Percentiles rank a stretch among this genome's conserved stretches.
phyloP scores from a whole-genome alignment of 2,113 vertebrate genomes.

The Oncorhynchus clarkii region DNA sequence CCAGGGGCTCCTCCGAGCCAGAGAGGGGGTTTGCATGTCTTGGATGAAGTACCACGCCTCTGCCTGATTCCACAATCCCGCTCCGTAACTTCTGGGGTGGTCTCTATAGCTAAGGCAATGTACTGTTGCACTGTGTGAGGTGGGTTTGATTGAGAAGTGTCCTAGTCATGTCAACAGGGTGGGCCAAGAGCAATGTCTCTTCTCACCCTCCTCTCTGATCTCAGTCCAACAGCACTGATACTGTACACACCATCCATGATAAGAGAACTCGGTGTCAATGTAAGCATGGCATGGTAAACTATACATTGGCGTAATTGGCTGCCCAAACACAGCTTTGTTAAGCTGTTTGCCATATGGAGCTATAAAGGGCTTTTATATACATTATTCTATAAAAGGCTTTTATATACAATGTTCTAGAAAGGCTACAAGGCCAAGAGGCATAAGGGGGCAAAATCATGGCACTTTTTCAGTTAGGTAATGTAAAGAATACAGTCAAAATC shows the following conservation, averaged over 20 bases:
- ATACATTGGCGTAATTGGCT: slow-evolving; percentile 35
- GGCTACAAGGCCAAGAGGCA: slow-evolving; percentile 9
- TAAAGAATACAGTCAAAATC: slow-evolving; percentile 16
- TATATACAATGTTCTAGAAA: slow-evolving; percentile 15
- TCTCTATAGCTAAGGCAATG: slow-evolving; percentile 21
- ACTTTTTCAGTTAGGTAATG: slow-evolving; percentile 27
- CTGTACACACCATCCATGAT: slow-evolving; percentile 10
- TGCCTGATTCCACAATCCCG: not conserved
- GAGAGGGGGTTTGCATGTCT: slow-evolving; percentile 41
- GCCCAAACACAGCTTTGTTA: slow-evolving; percentile 33
- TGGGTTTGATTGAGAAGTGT: slow-evolving; percentile 50
- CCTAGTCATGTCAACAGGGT: slow-evolving; percentile 30
- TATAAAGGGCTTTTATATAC: slow-evolving; percentile 20
- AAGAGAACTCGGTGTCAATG: slow-evolving; percentile 3
- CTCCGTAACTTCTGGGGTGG: not conserved
- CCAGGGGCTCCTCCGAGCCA: slow-evolving; percentile 21
- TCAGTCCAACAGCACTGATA: slow-evolving; percentile 1
- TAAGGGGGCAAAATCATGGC: slow-evolving; percentile 11
- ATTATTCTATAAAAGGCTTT: too few relatives aligned
- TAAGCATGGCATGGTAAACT: slow-evolving; percentile 22
- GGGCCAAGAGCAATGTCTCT: slow-evolving; percentile 10
- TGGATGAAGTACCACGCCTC: slow-evolving; percentile 21
- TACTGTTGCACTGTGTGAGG: slow-evolving; percentile 27
- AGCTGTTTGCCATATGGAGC: slow-evolving; percentile 59
- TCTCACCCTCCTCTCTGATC: slow-evolving; percentile 13